Evolutionary conservation across 2,888 invertebrate genomes (phyloP).

Genomic region (Drosophila conformis): DNA sequence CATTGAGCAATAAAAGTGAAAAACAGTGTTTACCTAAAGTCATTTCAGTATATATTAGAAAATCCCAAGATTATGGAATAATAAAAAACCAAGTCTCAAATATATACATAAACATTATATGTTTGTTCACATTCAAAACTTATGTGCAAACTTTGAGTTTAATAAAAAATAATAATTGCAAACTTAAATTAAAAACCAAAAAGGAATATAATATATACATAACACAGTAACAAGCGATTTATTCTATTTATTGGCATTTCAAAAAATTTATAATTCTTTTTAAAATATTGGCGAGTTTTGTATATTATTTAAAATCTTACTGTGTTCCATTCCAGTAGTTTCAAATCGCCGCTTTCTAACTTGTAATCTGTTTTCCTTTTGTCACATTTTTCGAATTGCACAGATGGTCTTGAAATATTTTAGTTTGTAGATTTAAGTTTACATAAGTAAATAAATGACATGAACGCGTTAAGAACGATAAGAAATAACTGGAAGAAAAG

Average conservation of each 20-base stretch:
- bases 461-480: conserved; percentile 57
- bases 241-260: background rate
- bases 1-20: background rate
- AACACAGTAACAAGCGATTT: background rate
- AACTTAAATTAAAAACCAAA: background rate
- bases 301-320: background rate
- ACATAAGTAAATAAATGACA: conserved; percentile 29
- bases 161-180: background rate
- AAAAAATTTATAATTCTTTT: background rate
- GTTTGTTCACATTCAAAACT: background rate
- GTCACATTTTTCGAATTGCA: background rate
- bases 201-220: background rate
- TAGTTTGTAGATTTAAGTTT: conserved; percentile 15
- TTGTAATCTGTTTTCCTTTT: background rate
- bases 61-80: background rate
- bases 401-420: conserved; percentile 3
- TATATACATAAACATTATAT: no score
- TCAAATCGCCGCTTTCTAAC: background rate
- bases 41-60: background rate
- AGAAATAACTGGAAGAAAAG: conserved; percentile 94
- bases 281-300: background rate
- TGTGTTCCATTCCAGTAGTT: conserved; percentile 15
- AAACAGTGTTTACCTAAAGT: conserved; percentile 19
- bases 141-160: background rate
- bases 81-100: background rate